These are phyloP conservation scores for Clunio marinus DNA, from an alignment of 2,888 invertebrate species.

Conservation along the genomic window DNA sequence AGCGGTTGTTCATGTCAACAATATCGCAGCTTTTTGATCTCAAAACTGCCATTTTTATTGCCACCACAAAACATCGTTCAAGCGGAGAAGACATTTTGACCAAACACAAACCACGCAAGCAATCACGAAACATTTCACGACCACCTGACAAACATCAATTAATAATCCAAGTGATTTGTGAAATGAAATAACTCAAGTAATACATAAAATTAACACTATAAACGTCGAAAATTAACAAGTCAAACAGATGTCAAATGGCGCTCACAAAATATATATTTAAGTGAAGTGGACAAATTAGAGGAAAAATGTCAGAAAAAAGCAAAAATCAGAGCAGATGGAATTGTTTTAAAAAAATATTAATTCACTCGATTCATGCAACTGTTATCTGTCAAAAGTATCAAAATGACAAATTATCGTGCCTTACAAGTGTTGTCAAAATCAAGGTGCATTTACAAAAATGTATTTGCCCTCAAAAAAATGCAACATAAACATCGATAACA, in stretches of 20 bases:
- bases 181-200: not conserved
- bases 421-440: not conserved
- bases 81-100: not conserved
- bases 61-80: not conserved
- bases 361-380: constrained; percentile 13
- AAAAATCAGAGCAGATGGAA: constrained; percentile 11
- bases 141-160: not conserved
- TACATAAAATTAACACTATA: constrained; percentile 12
- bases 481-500: too few relatives aligned
- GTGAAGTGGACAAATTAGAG: not conserved
- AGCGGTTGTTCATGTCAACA: not conserved
- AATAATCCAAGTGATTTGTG: not conserved
- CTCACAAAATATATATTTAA: not conserved
- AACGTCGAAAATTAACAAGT: not conserved
- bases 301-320: too few relatives aligned
- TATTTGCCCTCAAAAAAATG: too few relatives aligned
- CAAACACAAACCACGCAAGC: not conserved
- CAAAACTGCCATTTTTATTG: not conserved
- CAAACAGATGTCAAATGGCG: constrained; percentile 11
- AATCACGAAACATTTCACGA: not conserved
- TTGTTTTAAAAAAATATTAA: not conserved
- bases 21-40: constrained; percentile 11
- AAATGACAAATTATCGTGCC: too few relatives aligned
- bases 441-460: too few relatives aligned
- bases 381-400: not conserved